Evolutionary conservation across 53 echinoderm and acorn worm genomes (phyloP).

Genomic region (Holothuria leucospilota): DNA sequence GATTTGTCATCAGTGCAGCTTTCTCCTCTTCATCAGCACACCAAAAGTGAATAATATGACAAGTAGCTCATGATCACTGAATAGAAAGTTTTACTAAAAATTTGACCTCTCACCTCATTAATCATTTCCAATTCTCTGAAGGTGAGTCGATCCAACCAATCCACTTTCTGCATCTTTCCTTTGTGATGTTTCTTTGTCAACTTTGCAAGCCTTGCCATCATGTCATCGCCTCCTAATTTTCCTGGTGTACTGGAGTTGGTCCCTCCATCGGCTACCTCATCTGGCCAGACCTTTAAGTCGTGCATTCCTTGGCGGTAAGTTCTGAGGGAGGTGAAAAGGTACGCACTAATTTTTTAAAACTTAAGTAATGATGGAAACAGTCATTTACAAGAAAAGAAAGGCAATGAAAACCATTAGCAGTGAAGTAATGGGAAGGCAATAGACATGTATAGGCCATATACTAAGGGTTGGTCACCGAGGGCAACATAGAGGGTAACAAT

Average conservation of each 20-base stretch:
- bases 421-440: too few species aligned
- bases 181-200: constrained; percentile 97
- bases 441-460: too few species aligned
- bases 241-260: constrained; percentile 75
- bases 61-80: too few species aligned
- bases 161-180: constrained; percentile 97
- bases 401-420: too few species aligned
- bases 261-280: constrained; percentile 72
- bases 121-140: constrained; percentile 99
- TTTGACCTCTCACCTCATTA: constrained; percentile 80
- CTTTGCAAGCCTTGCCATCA: constrained; percentile 90
- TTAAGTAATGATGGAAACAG: too few species aligned
- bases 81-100: too few species aligned
- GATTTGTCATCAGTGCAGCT: too few species aligned
- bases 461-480: too few species aligned
- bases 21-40: too few species aligned
- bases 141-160: constrained; percentile 96
- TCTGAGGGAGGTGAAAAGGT: constrained; percentile 28
- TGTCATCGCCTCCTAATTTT: constrained; percentile 70
- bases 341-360: not conserved
- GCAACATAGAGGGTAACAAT: too few species aligned
- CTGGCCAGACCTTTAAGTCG: constrained; percentile 97
- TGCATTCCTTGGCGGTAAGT: constrained; percentile 98
- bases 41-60: too few species aligned
- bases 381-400: too few species aligned